A percentile compares a stretch with the other conserved stretches of the same genome.
These are phyloP conservation scores for Hystrix cristata DNA, from an alignment of 2,113 vertebrate species.

Conservation along the genomic window DNA sequence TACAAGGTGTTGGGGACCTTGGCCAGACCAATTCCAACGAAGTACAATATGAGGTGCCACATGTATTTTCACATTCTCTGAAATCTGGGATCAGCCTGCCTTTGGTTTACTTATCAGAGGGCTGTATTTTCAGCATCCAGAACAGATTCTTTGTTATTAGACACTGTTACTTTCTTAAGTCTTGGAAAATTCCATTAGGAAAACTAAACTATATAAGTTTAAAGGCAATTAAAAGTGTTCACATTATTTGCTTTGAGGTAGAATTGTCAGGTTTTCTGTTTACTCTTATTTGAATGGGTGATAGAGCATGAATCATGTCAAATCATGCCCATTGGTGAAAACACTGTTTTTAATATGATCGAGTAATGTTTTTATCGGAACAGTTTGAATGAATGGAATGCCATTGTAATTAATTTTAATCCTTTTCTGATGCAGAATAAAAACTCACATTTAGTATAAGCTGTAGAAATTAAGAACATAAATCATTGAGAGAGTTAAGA, in stretches of 20 bases:
- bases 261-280: constrained; percentile 68
- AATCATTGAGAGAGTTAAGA: neutral
- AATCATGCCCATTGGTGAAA: constrained; percentile 65
- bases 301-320: constrained; percentile 75
- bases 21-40: neutral
- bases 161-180: constrained; percentile 14
- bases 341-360: constrained; percentile 49
- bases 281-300: constrained; percentile 61
- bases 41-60: neutral
- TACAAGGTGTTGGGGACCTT: neutral
- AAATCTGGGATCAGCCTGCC: neutral
- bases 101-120: neutral
- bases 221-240: constrained; percentile 68
- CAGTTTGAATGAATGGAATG: constrained; percentile 53
- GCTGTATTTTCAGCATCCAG: constrained; percentile 65
- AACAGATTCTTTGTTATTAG: constrained; percentile 49
- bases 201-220: neutral
- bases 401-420: constrained; percentile 34
- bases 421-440: constrained; percentile 15
- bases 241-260: constrained; percentile 5
- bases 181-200: constrained; percentile 42
- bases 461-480: neutral
- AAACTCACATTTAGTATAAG: neutral
- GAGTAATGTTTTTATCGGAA: neutral
- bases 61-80: neutral